phyloP scores from a whole-genome alignment of 2,797 vertebrate species.

The Okamejei kenojei region DNA sequence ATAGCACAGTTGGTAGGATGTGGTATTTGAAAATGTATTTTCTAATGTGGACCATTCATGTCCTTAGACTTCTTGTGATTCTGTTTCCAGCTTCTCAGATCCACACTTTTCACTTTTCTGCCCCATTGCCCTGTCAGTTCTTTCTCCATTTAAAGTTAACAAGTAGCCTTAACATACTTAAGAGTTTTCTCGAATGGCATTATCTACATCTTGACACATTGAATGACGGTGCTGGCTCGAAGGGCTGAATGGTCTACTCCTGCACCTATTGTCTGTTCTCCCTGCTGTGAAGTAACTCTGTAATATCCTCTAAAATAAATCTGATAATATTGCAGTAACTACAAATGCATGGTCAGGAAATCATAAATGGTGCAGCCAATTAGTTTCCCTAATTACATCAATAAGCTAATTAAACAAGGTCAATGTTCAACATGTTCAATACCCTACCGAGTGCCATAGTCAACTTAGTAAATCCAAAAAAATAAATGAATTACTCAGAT shows the following conservation, averaged over 20 bases:
- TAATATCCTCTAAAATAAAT: neutral
- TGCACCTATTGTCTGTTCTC: neutral
- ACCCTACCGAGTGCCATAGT: neutral
- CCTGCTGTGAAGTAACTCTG: neutral
- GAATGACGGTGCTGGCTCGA: too few relatives aligned
- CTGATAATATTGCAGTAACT: too few relatives aligned
- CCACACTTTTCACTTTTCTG: too few relatives aligned
- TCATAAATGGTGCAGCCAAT: neutral
- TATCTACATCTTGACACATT: neutral
- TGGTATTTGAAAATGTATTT: too few relatives aligned
- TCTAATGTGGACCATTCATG: too few relatives aligned
- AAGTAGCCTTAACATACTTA: neutral
- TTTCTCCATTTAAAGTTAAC: too few relatives aligned
- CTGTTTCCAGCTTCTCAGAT: too few relatives aligned
- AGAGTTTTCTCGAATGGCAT: neutral
- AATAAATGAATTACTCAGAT: neutral
- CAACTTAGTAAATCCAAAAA: neutral
- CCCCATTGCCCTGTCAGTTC: too few relatives aligned
- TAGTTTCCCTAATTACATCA: neutral
- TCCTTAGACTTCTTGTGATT: too few relatives aligned
- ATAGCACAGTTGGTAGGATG: too few relatives aligned
- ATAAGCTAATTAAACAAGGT: neutral
- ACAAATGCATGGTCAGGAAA: neutral
- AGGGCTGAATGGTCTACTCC: too few relatives aligned
- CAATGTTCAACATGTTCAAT: neutral